Base-by-base conservation (phyloP, 2,797 vertebrate species). In the Manis pentadactyla region DNA sequence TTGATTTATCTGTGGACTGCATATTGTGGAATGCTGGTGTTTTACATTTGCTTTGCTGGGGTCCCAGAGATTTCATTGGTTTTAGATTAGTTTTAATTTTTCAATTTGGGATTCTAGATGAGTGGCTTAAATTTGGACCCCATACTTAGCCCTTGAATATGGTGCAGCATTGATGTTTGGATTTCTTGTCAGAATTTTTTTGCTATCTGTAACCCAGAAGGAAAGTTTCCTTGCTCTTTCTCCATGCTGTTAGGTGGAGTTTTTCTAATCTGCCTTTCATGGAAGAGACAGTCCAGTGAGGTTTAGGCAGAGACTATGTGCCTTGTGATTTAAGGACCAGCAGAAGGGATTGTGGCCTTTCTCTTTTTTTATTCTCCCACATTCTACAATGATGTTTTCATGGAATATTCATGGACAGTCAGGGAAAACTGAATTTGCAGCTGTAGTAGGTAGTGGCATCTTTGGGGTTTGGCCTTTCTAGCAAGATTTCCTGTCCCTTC, bases 171-270 rank as follows among this genome's bases (percentile, higher is more conserved):
- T 46, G 34, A 37, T 59, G 6, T 87, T 93, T 90, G 66, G 37
- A 61, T 78, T 91, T 94, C 61, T 95, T 74, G 37, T 51, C 25
- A 79, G 64, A 73, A 51, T 87, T 71, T 53, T 93, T 93, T 53
- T 86, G 39, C 61, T 83, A 18, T 59, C 23, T 13, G 8, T 51
- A 87, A 69, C 13, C 34, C 6, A 21, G n/a, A 93, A 79, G 27
- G 46, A 27, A 68, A 18, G 37, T 71, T 66, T 90, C 23, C 55
- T 91, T 77, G n/a, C 25, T 77, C 77, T 39, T 73, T 78, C 77
- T 90, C 39, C 34, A 34, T 7, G 10, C 17, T 27, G 7, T 4
- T 68, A 51, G 1, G n/a, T 88, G 69, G 29, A 42, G 4, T 64
- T 87, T 93, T 94, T 91, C 66, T 85, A 59, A 51, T 68, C 89